Percentiles rank a stretch among this genome's conserved stretches.
Evolutionary conservation across 2,113 vertebrate genomes (phyloP).

Genomic region (Castor canadensis): DNA sequence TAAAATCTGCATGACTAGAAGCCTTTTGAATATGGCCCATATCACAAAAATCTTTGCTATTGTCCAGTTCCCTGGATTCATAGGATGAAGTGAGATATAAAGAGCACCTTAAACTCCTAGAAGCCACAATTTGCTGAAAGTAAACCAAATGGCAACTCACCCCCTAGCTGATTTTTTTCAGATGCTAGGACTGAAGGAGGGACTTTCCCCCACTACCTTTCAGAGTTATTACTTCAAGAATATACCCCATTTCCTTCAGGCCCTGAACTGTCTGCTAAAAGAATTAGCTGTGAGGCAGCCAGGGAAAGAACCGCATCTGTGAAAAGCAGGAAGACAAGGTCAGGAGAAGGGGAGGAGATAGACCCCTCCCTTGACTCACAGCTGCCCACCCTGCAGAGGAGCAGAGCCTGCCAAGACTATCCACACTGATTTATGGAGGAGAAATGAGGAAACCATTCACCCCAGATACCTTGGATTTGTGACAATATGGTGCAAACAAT

Average conservation of each 20-base stretch:
- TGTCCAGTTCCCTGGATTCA: not conserved
- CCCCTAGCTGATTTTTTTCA: conserved; percentile 57
- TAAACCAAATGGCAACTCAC: not conserved
- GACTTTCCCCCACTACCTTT: conserved; percentile 20
- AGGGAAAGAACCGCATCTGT: conserved; percentile 80
- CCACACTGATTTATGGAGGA: conserved; percentile 80
- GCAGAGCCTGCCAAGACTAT: conserved; percentile 77
- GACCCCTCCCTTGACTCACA: conserved; percentile 74
- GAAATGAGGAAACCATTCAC: conserved; percentile 79
- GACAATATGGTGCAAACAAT: conserved; percentile 62
- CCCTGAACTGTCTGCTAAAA: conserved; percentile 81
- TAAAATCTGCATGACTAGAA: not conserved
- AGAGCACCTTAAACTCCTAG: not conserved
- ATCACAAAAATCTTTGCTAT: not conserved
- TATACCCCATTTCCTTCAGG: conserved; percentile 79
- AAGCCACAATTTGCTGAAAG: not conserved
- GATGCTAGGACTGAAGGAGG: conserved; percentile 62
- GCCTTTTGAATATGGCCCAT: not conserved
- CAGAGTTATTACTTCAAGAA: conserved; percentile 78
- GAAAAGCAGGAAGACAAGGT: conserved; percentile 80
- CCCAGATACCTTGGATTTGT: conserved; percentile 74
- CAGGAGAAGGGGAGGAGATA: conserved; percentile 57
- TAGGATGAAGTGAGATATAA: not conserved
- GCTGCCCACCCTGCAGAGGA: conserved; percentile 81
- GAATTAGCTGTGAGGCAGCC: conserved; percentile 82